Evolutionary conservation across 2,888 invertebrate genomes (phyloP).

Genomic region (Celastrina argiolus): DNA sequence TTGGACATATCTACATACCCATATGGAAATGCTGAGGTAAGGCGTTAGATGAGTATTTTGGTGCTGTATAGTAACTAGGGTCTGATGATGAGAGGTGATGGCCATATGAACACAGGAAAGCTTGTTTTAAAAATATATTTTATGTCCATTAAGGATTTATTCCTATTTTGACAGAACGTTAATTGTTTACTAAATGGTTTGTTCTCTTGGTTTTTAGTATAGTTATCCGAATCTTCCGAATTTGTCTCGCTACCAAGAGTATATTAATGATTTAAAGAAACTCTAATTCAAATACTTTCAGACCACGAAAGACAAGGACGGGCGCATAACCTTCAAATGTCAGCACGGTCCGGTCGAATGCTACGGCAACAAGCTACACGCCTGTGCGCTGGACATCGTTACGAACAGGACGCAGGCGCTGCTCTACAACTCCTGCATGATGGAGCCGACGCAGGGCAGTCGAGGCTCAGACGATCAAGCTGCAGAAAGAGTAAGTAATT

Average conservation of each 20-base stretch:
- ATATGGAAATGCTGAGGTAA: slow-evolving; percentile 46
- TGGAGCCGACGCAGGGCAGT: slow-evolving; percentile 41
- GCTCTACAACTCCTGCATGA: slow-evolving; percentile 84
- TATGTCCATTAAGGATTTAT: too few relatives aligned
- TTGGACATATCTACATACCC: slow-evolving; percentile 39
- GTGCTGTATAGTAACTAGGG: too few relatives aligned
- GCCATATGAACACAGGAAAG: too few relatives aligned
- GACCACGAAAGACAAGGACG: slow-evolving; percentile 37
- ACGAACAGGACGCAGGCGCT: slow-evolving; percentile 75
- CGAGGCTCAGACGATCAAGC: slow-evolving; percentile 34
- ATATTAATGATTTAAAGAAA: too few relatives aligned
- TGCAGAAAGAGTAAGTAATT: slow-evolving; percentile 32
- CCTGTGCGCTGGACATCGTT: slow-evolving; percentile 83
- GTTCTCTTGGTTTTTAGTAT: too few relatives aligned
- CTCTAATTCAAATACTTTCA: slow-evolving; percentile 33
- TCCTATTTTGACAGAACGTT: too few relatives aligned
- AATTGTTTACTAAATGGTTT: too few relatives aligned
- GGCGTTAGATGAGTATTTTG: slow-evolving; percentile 7
- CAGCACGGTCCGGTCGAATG: slow-evolving; percentile 87
- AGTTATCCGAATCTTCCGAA: too few relatives aligned
- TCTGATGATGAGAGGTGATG: too few relatives aligned
- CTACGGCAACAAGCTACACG: slow-evolving; percentile 87
- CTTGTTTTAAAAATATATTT: too few relatives aligned
- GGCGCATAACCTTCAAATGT: slow-evolving; percentile 76
- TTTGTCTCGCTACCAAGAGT: too few relatives aligned